Evolutionary conservation across 2,888 invertebrate species (phyloP).

Genomic region (Punctoribates punctum): DNA sequence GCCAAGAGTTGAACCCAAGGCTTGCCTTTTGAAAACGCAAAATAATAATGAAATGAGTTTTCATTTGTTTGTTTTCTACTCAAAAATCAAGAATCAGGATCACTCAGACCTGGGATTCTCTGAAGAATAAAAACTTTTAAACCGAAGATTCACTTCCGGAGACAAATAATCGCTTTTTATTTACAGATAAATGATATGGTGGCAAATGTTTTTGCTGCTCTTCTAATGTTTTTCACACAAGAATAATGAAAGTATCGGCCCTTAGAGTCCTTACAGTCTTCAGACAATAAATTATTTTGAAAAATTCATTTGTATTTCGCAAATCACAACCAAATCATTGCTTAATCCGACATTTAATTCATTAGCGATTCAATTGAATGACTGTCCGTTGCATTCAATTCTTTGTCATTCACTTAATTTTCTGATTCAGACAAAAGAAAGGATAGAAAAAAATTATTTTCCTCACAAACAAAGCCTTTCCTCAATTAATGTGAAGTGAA

Average conservation of each 20-base stretch:
- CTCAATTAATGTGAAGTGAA: constrained; percentile 14
- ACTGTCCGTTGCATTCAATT: neutral
- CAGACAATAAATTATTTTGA: neutral
- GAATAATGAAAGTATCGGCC: neutral
- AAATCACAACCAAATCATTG: neutral
- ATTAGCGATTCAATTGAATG: constrained; percentile 9
- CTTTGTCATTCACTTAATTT: too few species aligned
- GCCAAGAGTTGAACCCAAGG: neutral
- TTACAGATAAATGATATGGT: neutral
- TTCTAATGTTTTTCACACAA: neutral
- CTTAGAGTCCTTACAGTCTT: too few species aligned
- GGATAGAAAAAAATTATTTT: too few species aligned
- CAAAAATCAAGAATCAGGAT: too few species aligned
- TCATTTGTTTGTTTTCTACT: too few species aligned
- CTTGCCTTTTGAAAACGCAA: too few species aligned
- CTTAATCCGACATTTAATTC: constrained; percentile 13
- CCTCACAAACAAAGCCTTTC: neutral
- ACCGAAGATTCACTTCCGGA: constrained; percentile 2
- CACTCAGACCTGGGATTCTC: too few species aligned
- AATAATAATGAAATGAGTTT: too few species aligned
- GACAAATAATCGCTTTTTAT: neutral
- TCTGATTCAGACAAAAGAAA: too few species aligned
- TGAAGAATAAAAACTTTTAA: neutral
- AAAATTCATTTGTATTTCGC: too few species aligned
- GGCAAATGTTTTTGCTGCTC: neutral